Base-by-base conservation (phyloP, 2,888 invertebrate species). In the Sceliomorpha sp. region DNA sequence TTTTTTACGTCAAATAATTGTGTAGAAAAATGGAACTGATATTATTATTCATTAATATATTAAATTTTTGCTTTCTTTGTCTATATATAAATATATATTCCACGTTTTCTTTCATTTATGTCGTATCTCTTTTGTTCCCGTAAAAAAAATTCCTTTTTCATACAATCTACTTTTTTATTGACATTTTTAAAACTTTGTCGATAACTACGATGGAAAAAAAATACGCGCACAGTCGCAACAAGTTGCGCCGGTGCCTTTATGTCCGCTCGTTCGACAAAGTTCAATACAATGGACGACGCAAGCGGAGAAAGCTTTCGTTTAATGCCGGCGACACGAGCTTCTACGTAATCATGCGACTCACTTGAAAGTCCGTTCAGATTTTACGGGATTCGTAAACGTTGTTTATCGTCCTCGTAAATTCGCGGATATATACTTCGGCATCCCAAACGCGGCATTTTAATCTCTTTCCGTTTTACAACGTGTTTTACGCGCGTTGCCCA, bases 381-480 rank as follows among this genome's bases (percentile, higher is more conserved):
- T 84, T 83, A 86, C 81, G 80, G 78, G 74, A 80, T 80, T 79
- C 81, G 81, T 83, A 84, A 84, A 83, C n/a, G 81, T 78, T 80
- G 81, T 86, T 86, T 85, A 86, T 85, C 83, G 85, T 77, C 78
- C 81, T 85, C 86, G 84, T 86, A 86, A 86, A 86, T 86, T 80
- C 80, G 76, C 59, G 79, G 78, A 82, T 85, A 81, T 81, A 81
- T 74, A 76, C 77, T 77, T 77, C 70, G 56, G 63, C 72, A 70
- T 75, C 75, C 70, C 73, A 71, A 55, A 20, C 68, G 31, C 42
- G 47, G 47, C 31, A 80, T 78, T 86, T 85, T 85, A 83, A 85
- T 85, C 83, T 77, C 80, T 82, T 82, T 79, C 77, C 83, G 73
- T 81, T 86, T 86, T 84, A 86, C 83, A 84, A 81, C 76, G 75